A percentile compares a stretch with the other conserved stretches of the same genome.
Conservation (phyloP, 35 echinoderm and acorn worm genomes). For the Strongylocentrotus purpuratus region DNA sequence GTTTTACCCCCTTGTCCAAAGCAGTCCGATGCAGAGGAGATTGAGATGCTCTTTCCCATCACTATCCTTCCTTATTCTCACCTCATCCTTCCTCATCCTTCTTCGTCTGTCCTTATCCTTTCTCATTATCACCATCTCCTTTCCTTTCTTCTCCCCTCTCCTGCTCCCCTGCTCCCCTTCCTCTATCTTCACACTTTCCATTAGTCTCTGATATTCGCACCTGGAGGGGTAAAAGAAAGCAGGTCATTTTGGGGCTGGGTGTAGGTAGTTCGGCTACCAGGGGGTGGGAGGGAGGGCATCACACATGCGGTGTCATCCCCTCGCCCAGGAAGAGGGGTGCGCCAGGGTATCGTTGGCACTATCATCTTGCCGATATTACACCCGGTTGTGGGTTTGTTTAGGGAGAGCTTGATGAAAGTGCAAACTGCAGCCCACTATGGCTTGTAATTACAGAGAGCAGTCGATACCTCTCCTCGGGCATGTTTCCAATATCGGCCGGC, state of each 20-base stretch:
- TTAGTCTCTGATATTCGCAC: not conserved
- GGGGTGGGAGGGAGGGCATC: not conserved
- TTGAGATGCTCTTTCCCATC: not conserved
- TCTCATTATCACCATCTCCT: not conserved
- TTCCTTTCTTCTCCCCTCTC: not conserved
- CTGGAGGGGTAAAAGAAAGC: not conserved
- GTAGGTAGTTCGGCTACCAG: not conserved
- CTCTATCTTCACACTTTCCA: not conserved
- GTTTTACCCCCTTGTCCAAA: not conserved
- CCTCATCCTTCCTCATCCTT: not conserved
- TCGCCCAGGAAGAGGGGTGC: not conserved
- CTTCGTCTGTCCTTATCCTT: no score
- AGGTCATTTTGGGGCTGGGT: not conserved
- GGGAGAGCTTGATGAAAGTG: conserved; percentile 1
- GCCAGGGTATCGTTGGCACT: not conserved
- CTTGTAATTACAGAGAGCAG: not conserved
- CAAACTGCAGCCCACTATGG: not conserved
- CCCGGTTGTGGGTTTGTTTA: not conserved
- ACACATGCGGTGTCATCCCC: not conserved
- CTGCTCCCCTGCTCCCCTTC: not conserved
- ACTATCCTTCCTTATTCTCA: not conserved
- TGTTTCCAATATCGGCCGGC: not conserved
- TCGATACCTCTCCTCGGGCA: not conserved
- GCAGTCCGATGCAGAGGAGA: not conserved
- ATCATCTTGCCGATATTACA: conserved; percentile 7